Conservation (phyloP, 2,113 vertebrate species). For the Coturnix japonica region DNA sequence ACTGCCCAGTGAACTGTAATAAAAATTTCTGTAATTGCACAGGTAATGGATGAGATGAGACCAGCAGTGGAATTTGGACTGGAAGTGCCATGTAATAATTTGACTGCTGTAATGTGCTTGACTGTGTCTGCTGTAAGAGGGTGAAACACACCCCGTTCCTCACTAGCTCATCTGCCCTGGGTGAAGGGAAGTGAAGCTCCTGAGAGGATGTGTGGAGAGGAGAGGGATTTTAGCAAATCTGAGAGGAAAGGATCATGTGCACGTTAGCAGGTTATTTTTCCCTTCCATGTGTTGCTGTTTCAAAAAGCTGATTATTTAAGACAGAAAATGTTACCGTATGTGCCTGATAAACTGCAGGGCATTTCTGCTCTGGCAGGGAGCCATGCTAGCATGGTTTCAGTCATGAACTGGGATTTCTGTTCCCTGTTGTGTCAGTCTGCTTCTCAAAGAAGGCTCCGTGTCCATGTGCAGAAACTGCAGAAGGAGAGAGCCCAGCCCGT, state of each 20-base stretch:
- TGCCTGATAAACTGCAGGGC: conserved; percentile 3
- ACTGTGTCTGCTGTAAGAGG: neutral
- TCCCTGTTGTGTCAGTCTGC: neutral
- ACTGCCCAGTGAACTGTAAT: neutral
- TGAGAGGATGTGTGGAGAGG: neutral
- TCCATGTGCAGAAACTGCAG: neutral
- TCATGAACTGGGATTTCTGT: neutral
- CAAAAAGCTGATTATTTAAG: neutral
- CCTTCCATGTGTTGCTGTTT: neutral
- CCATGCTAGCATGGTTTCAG: neutral
- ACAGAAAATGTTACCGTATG: neutral
- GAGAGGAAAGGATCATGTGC: neutral
- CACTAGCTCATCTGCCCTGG: neutral
- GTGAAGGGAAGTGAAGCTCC: neutral
- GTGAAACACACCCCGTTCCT: neutral
- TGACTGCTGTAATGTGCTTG: neutral
- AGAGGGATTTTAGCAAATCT: neutral
- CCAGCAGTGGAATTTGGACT: neutral
- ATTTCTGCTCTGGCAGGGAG: neutral
- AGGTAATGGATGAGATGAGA: neutral
- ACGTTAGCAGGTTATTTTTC: neutral
- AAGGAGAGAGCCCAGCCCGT: neutral
- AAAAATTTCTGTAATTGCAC: neutral
- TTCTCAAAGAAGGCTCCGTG: neutral
- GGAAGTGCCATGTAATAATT: neutral